Evolutionary conservation across 2,888 invertebrate species (phyloP).

Genomic region (Lithosia quadra): DNA sequence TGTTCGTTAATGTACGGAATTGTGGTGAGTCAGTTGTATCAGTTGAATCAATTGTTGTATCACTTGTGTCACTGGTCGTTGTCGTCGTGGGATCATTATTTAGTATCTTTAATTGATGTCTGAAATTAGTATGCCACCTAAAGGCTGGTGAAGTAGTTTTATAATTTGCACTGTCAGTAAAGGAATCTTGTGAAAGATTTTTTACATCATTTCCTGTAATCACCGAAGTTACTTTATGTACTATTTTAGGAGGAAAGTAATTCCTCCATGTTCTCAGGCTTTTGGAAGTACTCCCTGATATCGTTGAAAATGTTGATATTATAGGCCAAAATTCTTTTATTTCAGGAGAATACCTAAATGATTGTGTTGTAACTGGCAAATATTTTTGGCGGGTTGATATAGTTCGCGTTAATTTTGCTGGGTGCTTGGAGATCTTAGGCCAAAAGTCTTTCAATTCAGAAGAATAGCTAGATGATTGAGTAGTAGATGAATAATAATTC

Average conservation of each 20-base stretch:
- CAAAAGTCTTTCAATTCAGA: neutral
- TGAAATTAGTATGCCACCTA: neutral
- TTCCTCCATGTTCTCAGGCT: constrained; percentile 34
- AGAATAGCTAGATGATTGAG: neutral
- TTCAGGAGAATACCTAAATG: neutral
- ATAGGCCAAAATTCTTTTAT: constrained; percentile 2
- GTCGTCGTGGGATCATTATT: neutral
- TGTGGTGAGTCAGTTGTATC: too few species aligned
- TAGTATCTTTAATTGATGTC: neutral
- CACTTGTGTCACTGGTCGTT: neutral
- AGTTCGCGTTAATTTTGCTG: neutral
- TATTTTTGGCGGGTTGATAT: neutral
- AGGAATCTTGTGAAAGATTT: neutral
- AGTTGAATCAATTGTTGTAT: neutral
- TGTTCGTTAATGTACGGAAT: constrained; percentile 12
- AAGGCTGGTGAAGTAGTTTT: neutral
- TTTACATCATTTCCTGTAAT: neutral
- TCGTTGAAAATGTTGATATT: constrained; percentile 4
- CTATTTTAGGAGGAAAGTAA: constrained; percentile 26
- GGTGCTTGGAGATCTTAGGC: neutral
- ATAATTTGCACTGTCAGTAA: neutral
- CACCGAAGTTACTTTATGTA: neutral
- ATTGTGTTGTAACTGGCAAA: neutral
- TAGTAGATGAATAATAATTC: neutral
- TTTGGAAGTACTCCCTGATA: neutral